These are phyloP conservation scores for Drosophila siamana DNA, from an alignment of 2,888 invertebrate species.

Conservation along the genomic window DNA sequence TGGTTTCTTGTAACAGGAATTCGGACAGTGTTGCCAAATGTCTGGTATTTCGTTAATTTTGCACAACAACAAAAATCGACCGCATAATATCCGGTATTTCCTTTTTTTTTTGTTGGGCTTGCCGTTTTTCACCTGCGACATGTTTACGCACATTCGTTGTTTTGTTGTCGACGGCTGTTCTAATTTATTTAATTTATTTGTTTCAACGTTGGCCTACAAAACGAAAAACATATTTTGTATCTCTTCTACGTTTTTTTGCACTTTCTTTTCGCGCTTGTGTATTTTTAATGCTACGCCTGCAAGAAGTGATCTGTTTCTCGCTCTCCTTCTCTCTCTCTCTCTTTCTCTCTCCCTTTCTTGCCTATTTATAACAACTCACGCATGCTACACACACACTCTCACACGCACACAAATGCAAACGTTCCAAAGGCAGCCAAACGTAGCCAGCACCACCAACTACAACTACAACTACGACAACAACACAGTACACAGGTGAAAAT, in stretches of 20 bases:
- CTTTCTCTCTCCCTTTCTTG: conserved; percentile 36
- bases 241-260: conserved; percentile 58
- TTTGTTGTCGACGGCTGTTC: conserved; percentile 22
- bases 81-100: conserved; percentile 49
- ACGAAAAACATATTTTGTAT: conserved; percentile 63
- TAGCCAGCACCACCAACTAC: conserved; percentile 46
- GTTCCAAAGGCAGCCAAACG: conserved; percentile 57
- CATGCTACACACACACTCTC: conserved; percentile 46
- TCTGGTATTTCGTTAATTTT: conserved; percentile 46
- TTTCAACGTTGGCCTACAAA: conserved; percentile 66
- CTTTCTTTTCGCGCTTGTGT: conserved; percentile 68
- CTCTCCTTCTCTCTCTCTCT: conserved; percentile 28
- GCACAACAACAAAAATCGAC: conserved; percentile 1
- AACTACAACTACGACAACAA: conserved; percentile 20
- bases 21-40: conserved; percentile 44
- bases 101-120: conserved; percentile 24
- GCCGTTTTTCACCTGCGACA: conserved; percentile 47
- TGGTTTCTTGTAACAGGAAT: conserved; percentile 75
- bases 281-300: conserved; percentile 53
- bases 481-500: conserved; percentile 68
- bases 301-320: conserved; percentile 62
- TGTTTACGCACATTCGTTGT: conserved; percentile 35
- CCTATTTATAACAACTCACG: conserved; percentile 73
- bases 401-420: conserved; percentile 31
- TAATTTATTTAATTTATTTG: conserved; percentile 66